Evolutionary conservation across 2,797 vertebrate species (phyloP).

Genomic region (Sparus aurata): DNA sequence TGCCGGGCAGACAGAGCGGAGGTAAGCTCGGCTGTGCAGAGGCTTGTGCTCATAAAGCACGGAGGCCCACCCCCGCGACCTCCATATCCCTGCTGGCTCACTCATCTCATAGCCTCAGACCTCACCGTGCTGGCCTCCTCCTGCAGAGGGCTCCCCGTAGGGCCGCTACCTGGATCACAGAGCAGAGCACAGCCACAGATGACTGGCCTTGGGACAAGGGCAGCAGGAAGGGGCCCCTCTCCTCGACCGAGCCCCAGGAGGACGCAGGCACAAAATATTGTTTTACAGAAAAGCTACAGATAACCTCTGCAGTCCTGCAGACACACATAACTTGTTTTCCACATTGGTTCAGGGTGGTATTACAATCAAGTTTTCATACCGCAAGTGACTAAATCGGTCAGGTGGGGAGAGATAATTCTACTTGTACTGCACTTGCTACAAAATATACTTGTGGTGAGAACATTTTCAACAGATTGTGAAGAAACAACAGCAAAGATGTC

Average conservation of each 20-base stretch:
- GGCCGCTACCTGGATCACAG: constrained; percentile 66
- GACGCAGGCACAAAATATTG: constrained; percentile 54
- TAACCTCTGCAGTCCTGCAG: constrained; percentile 20
- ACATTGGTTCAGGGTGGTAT: background rate
- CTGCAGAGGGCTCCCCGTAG: constrained; percentile 48
- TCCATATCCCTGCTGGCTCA: constrained; percentile 52
- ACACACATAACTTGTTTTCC: constrained; percentile 27
- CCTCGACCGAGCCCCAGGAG: constrained; percentile 54
- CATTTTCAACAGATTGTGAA: too few relatives aligned
- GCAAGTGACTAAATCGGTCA: constrained; percentile 6
- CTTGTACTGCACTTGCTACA: background rate
- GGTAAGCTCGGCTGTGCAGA: constrained; percentile 51
- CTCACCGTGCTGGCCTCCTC: constrained; percentile 25
- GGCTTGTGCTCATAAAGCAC: constrained; percentile 56
- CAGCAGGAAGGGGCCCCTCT: constrained; percentile 72
- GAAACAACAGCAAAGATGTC: too few relatives aligned
- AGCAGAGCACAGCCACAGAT: constrained; percentile 66
- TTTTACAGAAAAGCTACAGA: constrained; percentile 41
- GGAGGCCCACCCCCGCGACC: constrained; percentile 40
- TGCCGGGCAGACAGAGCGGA: constrained; percentile 50
- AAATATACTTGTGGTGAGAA: too few relatives aligned
- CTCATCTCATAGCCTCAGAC: constrained; percentile 59
- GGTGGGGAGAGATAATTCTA: background rate
- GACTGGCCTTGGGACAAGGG: constrained; percentile 75
- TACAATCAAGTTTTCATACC: background rate